Conservation (phyloP, 2,797 vertebrate genomes). For the Galaxias olidus region DNA sequence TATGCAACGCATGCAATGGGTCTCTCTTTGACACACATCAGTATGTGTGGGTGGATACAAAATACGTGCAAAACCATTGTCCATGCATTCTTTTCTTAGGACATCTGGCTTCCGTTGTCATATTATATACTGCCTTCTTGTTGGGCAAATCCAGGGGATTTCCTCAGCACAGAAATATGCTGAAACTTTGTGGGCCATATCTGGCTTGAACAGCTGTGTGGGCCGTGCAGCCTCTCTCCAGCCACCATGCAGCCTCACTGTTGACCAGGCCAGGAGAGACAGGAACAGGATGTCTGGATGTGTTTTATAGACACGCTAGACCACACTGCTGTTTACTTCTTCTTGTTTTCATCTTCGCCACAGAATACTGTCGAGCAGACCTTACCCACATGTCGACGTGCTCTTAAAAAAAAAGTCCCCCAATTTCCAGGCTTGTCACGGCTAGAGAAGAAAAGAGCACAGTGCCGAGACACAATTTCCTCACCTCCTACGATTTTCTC, state of each 20-base stretch:
- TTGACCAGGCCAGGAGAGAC: conserved; percentile 47
- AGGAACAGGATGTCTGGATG: conserved; percentile 61
- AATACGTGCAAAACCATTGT: too few species aligned
- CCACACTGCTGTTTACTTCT: conserved; percentile 27
- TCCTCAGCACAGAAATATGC: conserved; percentile 45
- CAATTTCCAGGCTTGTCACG: conserved; percentile 13
- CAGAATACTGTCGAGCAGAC: conserved; percentile 29
- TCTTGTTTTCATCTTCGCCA: conserved; percentile 29
- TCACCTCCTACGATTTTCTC: conserved; percentile 17
- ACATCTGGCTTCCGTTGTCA: conserved; percentile 21
- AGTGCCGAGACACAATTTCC: conserved; percentile 6
- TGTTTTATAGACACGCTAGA: conserved; percentile 52
- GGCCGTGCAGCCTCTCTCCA: conserved; percentile 32
- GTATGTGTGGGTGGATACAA: background rate
- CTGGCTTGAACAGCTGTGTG: conserved; percentile 43
- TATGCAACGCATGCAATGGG: background rate
- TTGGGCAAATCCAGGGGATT: conserved; percentile 42
- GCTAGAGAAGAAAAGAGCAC: background rate
- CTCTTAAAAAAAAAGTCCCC: background rate
- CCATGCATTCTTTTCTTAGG: too few species aligned
- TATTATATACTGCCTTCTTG: conserved; percentile 22
- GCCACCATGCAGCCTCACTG: conserved; percentile 32
- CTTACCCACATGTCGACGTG: background rate
- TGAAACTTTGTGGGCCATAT: conserved; percentile 41
- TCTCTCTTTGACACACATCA: background rate